These are phyloP conservation scores for Aphelenchoides bicaudatus DNA, from an alignment of 2,888 invertebrate species.

Conservation along the genomic window DNA sequence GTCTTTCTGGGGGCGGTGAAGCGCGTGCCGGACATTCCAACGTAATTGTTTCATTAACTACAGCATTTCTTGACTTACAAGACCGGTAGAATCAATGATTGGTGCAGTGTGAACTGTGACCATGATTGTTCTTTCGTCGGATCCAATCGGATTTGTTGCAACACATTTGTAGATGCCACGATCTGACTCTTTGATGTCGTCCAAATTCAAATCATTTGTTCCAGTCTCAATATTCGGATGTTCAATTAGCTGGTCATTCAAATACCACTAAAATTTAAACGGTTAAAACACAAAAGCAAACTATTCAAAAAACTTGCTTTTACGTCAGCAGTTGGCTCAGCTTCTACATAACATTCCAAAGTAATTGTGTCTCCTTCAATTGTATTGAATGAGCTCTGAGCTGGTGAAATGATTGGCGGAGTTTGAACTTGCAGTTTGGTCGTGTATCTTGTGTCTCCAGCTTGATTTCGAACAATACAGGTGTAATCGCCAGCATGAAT, in stretches of 20 bases:
- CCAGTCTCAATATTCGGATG: slow-evolving; percentile 47
- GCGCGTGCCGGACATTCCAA: slow-evolving; percentile 58
- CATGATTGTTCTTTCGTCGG: slow-evolving; percentile 51
- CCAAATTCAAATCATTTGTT: slow-evolving; percentile 43
- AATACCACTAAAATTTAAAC: slow-evolving; percentile 30
- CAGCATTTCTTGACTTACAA: slow-evolving; percentile 41
- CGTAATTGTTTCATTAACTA: slow-evolving; percentile 47
- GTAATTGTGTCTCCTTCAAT: slow-evolving; percentile 46
- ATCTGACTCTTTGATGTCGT: slow-evolving; percentile 50
- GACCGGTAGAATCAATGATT: slow-evolving; percentile 40
- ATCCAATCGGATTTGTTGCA: slow-evolving; percentile 49
- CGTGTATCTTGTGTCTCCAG: slow-evolving; percentile 65
- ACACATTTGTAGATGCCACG: slow-evolving; percentile 58
- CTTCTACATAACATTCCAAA: slow-evolving; percentile 51
- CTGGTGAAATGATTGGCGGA: slow-evolving; percentile 46
- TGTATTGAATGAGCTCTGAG: slow-evolving; percentile 53
- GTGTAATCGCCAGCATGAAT: slow-evolving; percentile 44
- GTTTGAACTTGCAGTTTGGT: slow-evolving; percentile 39
- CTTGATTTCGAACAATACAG: slow-evolving; percentile 68
- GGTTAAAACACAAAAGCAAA: neutral
- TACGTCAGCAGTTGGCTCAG: slow-evolving; percentile 49
- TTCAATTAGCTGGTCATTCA: slow-evolving; percentile 44
- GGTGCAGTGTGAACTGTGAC: slow-evolving; percentile 60
- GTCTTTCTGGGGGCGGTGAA: slow-evolving; percentile 54
- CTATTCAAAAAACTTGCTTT: slow-evolving; percentile 42